Conservation (phyloP, 2,113 vertebrate species). For the Turdus rufiventris region DNA sequence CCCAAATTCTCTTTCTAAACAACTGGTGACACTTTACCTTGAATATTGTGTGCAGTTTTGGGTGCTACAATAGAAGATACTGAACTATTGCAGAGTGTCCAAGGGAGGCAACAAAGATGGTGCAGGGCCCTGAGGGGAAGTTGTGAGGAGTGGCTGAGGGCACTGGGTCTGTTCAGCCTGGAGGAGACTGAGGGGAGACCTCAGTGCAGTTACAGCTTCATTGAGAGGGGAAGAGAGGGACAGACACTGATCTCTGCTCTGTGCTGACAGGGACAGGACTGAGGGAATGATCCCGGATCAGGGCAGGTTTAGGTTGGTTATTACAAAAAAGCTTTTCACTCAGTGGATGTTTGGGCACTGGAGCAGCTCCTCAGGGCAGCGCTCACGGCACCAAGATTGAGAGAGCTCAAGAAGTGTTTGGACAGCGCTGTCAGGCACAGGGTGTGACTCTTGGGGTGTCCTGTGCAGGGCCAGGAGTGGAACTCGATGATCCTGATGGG, state of each 20-base stretch:
- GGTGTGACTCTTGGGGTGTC: neutral
- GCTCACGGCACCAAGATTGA: neutral
- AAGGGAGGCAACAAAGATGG: no score
- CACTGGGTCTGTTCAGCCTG: neutral
- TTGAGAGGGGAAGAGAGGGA: accelerated
- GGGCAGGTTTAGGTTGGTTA: neutral
- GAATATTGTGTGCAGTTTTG: neutral
- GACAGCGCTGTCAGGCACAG: neutral
- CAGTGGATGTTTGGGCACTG: neutral
- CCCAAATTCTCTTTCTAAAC: neutral
- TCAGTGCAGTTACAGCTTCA: neutral
- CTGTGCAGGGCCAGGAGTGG: neutral
- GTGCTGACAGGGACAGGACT: accelerated
- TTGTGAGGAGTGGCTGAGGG: accelerated
- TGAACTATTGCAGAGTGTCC: neutral
- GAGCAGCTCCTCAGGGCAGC: neutral
- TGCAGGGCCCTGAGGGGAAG: neutral
- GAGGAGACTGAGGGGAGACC: neutral
- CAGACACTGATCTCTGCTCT: neutral
- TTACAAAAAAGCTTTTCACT: neutral
- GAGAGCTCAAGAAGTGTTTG: neutral
- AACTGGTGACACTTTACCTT: neutral
- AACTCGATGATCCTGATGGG: neutral
- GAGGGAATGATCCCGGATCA: neutral
- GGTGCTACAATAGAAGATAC: neutral